These are phyloP conservation scores for Gouania willdenowi DNA, from an alignment of 2,797 vertebrate genomes.

Conservation along the genomic window DNA sequence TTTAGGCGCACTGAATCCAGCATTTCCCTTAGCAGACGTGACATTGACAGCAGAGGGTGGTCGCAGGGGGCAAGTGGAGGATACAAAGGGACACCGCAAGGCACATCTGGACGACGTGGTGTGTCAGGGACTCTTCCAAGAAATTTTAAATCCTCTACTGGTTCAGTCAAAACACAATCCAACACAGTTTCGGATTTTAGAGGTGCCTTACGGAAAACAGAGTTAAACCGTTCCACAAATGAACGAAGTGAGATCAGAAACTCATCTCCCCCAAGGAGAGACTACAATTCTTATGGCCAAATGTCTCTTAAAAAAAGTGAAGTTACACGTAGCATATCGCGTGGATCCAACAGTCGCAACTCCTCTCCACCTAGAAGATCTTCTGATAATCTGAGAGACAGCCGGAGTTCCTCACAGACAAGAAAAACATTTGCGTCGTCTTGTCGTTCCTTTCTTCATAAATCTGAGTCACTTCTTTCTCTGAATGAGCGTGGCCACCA, in stretches of 20 bases:
- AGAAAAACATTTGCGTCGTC: slow-evolving; percentile 39
- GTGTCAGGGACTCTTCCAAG: slow-evolving; percentile 61
- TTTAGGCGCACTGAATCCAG: slow-evolving; percentile 62
- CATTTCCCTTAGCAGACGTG: slow-evolving; percentile 37
- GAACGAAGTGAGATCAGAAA: slow-evolving; percentile 33
- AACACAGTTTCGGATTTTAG: slow-evolving; percentile 61
- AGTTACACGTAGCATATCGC: slow-evolving; percentile 16
- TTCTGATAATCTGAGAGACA: slow-evolving; percentile 19
- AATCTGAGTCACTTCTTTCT: slow-evolving; percentile 56
- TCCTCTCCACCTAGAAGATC: slow-evolving; percentile 45
- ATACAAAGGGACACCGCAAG: slow-evolving; percentile 38
- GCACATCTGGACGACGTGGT: slow-evolving; percentile 16
- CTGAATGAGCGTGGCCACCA: slow-evolving; percentile 43
- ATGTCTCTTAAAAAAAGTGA: slow-evolving; percentile 48
- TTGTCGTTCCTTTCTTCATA: slow-evolving; percentile 44
- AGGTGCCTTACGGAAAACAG: slow-evolving; percentile 57
- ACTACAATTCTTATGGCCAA: slow-evolving; percentile 33
- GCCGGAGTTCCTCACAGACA: slow-evolving; percentile 51
- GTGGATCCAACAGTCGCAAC: slow-evolving; percentile 18
- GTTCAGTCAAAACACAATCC: slow-evolving; percentile 52
- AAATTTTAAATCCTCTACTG: slow-evolving; percentile 62
- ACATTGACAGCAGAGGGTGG: slow-evolving; percentile 41
- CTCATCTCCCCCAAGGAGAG: slow-evolving; percentile 50
- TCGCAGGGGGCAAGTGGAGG: slow-evolving; percentile 27
- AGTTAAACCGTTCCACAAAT: slow-evolving; percentile 29